Evolutionary conservation across 2,888 invertebrate genomes (phyloP).

Genomic region (Lomographa bimaculata): DNA sequence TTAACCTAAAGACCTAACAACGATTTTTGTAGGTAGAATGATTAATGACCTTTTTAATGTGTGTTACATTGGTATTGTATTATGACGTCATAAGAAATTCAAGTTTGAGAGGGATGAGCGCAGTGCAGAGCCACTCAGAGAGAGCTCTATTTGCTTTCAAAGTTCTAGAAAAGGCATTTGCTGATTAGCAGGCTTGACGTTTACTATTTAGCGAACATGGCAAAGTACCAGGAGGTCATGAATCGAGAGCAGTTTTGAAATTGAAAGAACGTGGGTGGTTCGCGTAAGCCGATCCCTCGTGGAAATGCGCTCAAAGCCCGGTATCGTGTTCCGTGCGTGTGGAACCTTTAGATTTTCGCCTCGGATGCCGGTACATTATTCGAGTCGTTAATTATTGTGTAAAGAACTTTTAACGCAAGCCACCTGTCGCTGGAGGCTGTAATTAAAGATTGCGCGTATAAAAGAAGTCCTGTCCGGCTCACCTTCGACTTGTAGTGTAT

Average conservation of each 20-base stretch:
- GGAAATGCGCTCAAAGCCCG: constrained; percentile 76
- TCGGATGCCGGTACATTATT: constrained; percentile 80
- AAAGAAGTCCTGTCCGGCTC: constrained; percentile 60
- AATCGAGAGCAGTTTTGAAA: constrained; percentile 44
- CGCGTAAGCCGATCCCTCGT: constrained; percentile 78
- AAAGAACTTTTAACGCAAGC: constrained; percentile 66
- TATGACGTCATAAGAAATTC: no score
- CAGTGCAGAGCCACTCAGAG: no score
- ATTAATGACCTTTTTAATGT: no score
- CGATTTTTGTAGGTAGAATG: constrained; percentile 5
- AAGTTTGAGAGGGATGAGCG: no score
- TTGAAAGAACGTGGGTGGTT: constrained; percentile 69
- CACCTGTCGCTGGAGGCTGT: constrained; percentile 76
- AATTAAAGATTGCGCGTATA: constrained; percentile 69
- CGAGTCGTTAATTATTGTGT: constrained; percentile 80
- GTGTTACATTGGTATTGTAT: no score
- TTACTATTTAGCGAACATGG: no score
- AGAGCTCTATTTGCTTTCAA: no score
- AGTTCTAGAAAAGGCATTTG: constrained; percentile 1
- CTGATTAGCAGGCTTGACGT: no score
- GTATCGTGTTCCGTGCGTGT: constrained; percentile 76
- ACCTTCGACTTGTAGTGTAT: constrained; percentile 56
- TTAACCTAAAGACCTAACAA: constrained; percentile 1
- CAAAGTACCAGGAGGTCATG: constrained; percentile 49
- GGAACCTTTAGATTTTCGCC: constrained; percentile 79